A percentile compares a stretch with the other conserved stretches of the same genome.
Conservation (phyloP, 2,797 vertebrate genomes). For the Vipera ursinii region DNA sequence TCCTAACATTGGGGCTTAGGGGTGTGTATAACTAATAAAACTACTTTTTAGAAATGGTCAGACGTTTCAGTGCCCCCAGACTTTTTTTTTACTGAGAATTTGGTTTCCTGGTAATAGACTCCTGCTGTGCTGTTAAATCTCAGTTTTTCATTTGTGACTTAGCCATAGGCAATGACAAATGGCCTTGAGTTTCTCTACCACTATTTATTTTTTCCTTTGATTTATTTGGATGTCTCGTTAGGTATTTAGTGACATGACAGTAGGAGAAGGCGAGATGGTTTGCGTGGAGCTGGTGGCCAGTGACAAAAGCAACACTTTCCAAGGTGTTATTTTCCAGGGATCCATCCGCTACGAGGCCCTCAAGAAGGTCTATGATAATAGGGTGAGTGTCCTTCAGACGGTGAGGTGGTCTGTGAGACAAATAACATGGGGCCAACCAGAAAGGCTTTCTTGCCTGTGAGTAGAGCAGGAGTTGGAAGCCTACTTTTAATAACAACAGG, state of each 20-base stretch:
- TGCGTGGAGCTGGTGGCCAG: constrained; percentile 97
- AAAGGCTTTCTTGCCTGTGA: not conserved
- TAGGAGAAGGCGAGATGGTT: constrained; percentile 97
- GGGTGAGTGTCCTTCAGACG: constrained; percentile 71
- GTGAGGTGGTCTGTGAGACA: not conserved
- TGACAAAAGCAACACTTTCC: constrained; percentile 94
- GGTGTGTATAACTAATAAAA: not conserved
- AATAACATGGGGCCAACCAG: not conserved
- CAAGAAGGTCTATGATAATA: constrained; percentile 97
- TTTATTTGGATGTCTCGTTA: constrained; percentile 54
- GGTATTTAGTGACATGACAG: constrained; percentile 97
- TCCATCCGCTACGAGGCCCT: constrained; percentile 98
- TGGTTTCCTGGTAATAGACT: not conserved
- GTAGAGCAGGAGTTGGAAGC: not conserved
- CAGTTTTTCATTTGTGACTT: not conserved
- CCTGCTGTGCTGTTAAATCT: not conserved
- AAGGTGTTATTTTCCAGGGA: constrained; percentile 97
- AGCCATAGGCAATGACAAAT: not conserved
- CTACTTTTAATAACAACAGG: not conserved
- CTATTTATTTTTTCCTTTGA: not conserved
- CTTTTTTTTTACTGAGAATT: not conserved
- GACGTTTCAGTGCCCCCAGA: not conserved
- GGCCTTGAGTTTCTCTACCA: not conserved
- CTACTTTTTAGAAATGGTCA: not conserved
- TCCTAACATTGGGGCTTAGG: not conserved